A percentile compares a stretch with the other conserved stretches of the same genome.
These are phyloP conservation scores for Chloroclysta siterata DNA, from an alignment of 2,888 invertebrate species.

Conservation along the genomic window DNA sequence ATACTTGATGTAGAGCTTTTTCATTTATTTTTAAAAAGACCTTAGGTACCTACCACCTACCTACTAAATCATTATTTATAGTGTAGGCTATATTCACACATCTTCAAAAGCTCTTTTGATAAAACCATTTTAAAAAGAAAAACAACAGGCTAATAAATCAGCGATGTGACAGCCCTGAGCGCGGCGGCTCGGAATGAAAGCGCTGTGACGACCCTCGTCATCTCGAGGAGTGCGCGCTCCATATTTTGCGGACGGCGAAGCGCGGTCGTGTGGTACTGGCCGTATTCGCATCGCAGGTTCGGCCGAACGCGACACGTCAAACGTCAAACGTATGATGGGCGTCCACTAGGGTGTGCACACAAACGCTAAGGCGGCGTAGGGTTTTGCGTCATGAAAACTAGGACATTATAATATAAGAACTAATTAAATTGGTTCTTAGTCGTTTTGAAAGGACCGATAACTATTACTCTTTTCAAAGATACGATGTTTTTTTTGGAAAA, in stretches of 20 bases:
- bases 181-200: slow-evolving; percentile 60
- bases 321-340: neutral
- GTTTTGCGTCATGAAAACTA: no score
- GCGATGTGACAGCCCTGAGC: slow-evolving; percentile 53
- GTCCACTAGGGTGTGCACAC: neutral
- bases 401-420: no score
- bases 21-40: neutral
- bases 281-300: slow-evolving; percentile 20
- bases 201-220: slow-evolving; percentile 71
- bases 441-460: no score
- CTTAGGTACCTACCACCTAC: neutral
- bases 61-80: slow-evolving; percentile 7
- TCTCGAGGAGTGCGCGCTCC: slow-evolving; percentile 64
- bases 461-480: no score
- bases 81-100: slow-evolving; percentile 4
- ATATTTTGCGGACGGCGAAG: slow-evolving; percentile 50
- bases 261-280: slow-evolving; percentile 38
- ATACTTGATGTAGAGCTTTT: neutral
- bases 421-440: no score
- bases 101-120: slow-evolving; percentile 7
- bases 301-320: slow-evolving; percentile 1
- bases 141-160: slow-evolving; percentile 33
- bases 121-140: slow-evolving; percentile 6
- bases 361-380: neutral
- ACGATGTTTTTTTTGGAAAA: no score